Evolutionary conservation across 1,140 invertebrate genomes (phyloP).

Genomic region (Paraescarpia echinospica): DNA sequence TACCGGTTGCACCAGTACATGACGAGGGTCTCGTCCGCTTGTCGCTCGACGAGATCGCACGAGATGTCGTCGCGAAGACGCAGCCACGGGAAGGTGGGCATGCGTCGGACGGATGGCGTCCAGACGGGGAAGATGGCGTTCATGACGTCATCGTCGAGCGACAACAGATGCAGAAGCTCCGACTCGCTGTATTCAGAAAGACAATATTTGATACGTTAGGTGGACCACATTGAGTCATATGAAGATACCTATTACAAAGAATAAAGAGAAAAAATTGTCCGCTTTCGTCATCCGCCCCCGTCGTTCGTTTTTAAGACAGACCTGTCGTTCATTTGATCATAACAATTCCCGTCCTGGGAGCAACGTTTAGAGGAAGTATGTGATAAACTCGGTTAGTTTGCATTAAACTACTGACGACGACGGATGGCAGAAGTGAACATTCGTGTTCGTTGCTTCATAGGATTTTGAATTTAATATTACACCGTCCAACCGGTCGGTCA

Average conservation of each 20-base stretch:
- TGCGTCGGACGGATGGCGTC: conserved; percentile 25
- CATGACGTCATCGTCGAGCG: conserved; percentile 29
- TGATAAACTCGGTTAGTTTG: too few species aligned
- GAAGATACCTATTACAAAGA: not conserved
- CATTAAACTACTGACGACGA: too few species aligned
- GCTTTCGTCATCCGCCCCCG: not conserved
- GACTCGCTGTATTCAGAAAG: conserved; percentile 16
- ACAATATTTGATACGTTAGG: conserved; percentile 20
- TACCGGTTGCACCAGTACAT: conserved; percentile 28
- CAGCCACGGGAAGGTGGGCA: conserved; percentile 20
- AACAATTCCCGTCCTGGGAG: too few species aligned
- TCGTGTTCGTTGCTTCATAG: too few species aligned
- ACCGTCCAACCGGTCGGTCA: too few species aligned
- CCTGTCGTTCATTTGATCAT: too few species aligned
- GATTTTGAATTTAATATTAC: too few species aligned
- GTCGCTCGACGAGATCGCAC: conserved; percentile 23
- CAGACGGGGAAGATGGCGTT: conserved; percentile 24
- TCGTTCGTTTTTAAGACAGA: too few species aligned
- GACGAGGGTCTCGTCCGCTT: conserved; percentile 24
- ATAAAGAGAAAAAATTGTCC: not conserved
- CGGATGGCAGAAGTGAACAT: too few species aligned
- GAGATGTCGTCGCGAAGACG: conserved; percentile 25
- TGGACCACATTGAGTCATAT: conserved; percentile 31
- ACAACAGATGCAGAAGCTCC: conserved; percentile 28
- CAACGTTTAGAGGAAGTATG: too few species aligned